phyloP scores from a whole-genome alignment of 2,113 vertebrate species.

The Speoplatyrhinus poulsoni region DNA sequence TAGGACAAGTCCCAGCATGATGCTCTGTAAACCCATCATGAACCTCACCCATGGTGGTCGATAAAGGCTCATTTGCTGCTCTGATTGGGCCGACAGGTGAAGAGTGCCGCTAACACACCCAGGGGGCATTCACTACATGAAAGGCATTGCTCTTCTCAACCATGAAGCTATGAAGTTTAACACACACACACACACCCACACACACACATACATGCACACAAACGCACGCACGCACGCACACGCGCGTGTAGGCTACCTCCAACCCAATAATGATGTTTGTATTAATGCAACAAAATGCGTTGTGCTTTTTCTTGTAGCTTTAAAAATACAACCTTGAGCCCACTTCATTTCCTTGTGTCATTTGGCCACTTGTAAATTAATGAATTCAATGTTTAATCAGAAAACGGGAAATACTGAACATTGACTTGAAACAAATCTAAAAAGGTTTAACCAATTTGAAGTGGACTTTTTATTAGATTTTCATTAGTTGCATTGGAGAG shows the following conservation, averaged over 20 bases:
- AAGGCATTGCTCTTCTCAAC: not conserved
- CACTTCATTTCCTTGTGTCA: constrained; percentile 44
- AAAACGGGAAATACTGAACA: constrained; percentile 29
- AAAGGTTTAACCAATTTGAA: constrained; percentile 40
- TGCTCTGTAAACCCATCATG: constrained; percentile 35
- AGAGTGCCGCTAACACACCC: constrained; percentile 38
- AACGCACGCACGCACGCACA: not conserved
- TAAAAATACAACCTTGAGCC: constrained; percentile 3
- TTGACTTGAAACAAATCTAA: constrained; percentile 37
- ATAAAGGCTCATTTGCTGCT: constrained; percentile 51
- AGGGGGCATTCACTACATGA: not conserved
- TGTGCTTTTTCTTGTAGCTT: constrained; percentile 1
- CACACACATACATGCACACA: not conserved
- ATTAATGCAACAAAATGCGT: no score
- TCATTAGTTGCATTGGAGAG: constrained; percentile 38
- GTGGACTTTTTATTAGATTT: constrained; percentile 56
- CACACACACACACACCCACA: not conserved
- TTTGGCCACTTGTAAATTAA: constrained; percentile 44
- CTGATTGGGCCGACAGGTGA: constrained; percentile 43
- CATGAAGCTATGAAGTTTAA: not conserved
- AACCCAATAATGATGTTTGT: not conserved
- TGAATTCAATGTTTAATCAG: constrained; percentile 56
- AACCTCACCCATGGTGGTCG: constrained; percentile 43
- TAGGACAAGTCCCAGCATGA: constrained; percentile 18
- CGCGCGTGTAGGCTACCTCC: not conserved